Evolutionary conservation across 92 coral and sea anemone species (phyloP).

Genomic region (Phenganax stokvisi): DNA sequence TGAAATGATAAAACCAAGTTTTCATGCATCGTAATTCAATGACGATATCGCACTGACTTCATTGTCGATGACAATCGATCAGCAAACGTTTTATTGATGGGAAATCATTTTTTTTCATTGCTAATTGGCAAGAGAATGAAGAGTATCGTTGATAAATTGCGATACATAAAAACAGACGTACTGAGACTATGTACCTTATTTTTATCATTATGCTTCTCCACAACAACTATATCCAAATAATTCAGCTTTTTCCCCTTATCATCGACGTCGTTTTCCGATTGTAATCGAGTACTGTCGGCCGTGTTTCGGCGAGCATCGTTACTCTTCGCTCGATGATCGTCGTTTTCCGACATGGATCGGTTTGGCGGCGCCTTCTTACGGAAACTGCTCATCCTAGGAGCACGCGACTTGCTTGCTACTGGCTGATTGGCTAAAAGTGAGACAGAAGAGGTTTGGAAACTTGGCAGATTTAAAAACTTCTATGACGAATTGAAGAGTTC

Average conservation of each 20-base stretch:
- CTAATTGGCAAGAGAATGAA: no score
- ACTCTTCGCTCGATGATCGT: conserved; percentile 21
- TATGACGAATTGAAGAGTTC: not conserved
- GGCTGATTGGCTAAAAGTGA: conserved; percentile 27
- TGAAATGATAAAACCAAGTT: no score
- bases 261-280: conserved; percentile 21
- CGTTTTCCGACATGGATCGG: conserved; percentile 12
- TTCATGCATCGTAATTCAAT: no score
- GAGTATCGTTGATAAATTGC: no score
- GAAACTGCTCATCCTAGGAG: conserved; percentile 80
- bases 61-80: not conserved
- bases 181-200: no score
- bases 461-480: not conserved
- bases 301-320: conserved; percentile 21
- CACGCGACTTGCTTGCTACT: conserved; percentile 32
- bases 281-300: not conserved
- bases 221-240: conserved; percentile 51
- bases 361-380: conserved; percentile 48
- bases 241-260: conserved; percentile 35
- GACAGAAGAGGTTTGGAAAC: not conserved
- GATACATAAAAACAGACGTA: no score
- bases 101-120: not conserved
- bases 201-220: conserved; percentile 45
- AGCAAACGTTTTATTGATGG: conserved; percentile 41
- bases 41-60: no score